A percentile compares a stretch with the other conserved stretches of the same genome.
These are phyloP conservation scores for Novumbra hubbsi DNA, from an alignment of 2,797 vertebrate genomes.

Conservation along the genomic window DNA sequence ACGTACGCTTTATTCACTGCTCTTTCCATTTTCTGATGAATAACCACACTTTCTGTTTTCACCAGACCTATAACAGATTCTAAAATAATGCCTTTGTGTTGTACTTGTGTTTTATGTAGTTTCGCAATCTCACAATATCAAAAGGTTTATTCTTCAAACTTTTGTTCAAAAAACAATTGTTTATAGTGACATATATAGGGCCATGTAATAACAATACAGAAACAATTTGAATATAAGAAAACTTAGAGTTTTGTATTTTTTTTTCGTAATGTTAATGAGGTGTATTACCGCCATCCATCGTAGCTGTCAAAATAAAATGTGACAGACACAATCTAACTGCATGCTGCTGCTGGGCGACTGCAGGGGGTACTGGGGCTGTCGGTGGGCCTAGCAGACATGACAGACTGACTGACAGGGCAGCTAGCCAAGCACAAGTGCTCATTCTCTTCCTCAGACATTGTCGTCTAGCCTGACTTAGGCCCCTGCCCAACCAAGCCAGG, in stretches of 20 bases:
- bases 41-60: not conserved
- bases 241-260: not conserved
- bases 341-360: not conserved
- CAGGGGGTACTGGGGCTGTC: not conserved
- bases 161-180: not conserved
- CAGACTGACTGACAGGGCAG: not conserved
- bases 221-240: not conserved
- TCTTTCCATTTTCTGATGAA: not conserved
- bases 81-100: not conserved
- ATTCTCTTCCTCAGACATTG: not conserved
- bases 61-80: not conserved
- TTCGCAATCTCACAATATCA: not conserved
- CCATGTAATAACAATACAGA: not conserved
- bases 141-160: not conserved
- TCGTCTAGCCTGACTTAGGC: not conserved
- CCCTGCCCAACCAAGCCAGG: not conserved
- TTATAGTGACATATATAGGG: not conserved
- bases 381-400: not conserved
- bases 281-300: not conserved
- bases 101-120: not conserved
- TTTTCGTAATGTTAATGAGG: not conserved
- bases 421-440: slow-evolving; percentile 2
- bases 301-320: not conserved
- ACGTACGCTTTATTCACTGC: not conserved
- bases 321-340: not conserved